phyloP scores from a whole-genome alignment of 2,797 vertebrate genomes.

The Malurus leucopterus region DNA sequence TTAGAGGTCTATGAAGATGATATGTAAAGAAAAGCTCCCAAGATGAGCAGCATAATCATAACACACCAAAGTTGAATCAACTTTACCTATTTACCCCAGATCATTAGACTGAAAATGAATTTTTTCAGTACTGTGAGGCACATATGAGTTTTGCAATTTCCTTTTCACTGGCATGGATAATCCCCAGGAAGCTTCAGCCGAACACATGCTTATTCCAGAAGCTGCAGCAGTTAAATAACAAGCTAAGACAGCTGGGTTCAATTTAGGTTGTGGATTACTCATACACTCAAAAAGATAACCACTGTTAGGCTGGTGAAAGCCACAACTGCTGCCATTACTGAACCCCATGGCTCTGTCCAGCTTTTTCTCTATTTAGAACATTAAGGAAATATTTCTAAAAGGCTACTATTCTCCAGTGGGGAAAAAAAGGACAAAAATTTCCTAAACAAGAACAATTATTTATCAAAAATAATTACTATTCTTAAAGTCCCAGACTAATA shows the following conservation, averaged over 20 bases:
- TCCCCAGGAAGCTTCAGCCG: neutral
- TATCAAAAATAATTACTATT: neutral
- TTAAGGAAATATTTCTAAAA: neutral
- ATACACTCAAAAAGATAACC: slow-evolving; percentile 8
- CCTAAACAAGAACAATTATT: neutral
- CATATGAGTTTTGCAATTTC: neutral
- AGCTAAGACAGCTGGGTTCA: slow-evolving; percentile 44
- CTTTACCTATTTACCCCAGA: neutral
- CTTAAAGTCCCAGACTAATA: neutral
- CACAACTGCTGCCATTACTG: neutral
- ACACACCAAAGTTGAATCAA: neutral
- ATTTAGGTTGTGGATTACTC: slow-evolving; percentile 43
- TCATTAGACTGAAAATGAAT: neutral
- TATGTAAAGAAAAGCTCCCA: neutral
- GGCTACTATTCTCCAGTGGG: neutral
- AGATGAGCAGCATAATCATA: neutral
- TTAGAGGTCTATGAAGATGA: neutral
- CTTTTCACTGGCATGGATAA: neutral
- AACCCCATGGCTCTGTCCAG: neutral
- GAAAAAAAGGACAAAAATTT: neutral
- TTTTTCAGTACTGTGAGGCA: neutral
- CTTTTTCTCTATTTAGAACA: neutral
- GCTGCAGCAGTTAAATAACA: slow-evolving; percentile 34
- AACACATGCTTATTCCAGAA: slow-evolving; percentile 26
- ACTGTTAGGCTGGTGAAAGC: neutral